These are phyloP conservation scores for Argyresthia albistria DNA, from an alignment of 2,888 invertebrate genomes.

Conservation along the genomic window DNA sequence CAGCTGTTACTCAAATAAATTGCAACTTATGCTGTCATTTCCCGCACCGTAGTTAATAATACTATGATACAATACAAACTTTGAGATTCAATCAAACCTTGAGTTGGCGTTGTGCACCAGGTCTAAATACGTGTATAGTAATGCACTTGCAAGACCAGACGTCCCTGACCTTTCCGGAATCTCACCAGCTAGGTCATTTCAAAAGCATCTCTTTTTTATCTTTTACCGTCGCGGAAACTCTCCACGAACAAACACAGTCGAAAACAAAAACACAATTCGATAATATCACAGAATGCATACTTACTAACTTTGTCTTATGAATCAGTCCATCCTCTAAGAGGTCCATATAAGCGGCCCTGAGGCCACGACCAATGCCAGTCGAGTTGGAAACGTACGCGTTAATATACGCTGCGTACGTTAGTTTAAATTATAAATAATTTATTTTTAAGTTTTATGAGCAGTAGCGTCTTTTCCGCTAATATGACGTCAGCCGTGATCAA, in stretches of 20 bases:
- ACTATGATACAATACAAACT: too few species aligned
- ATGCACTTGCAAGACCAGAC: too few species aligned
- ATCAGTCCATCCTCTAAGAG: conserved; percentile 17
- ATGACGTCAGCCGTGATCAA: conserved; percentile 61
- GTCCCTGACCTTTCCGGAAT: too few species aligned
- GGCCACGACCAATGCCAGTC: conserved; percentile 60
- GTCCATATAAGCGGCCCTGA: conserved; percentile 49
- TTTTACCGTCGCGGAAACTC: background rate
- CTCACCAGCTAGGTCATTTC: too few species aligned
- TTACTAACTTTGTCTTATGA: conserved; percentile 14
- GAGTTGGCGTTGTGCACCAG: too few species aligned
- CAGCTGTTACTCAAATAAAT: too few species aligned
- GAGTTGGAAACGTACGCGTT: conserved; percentile 31
- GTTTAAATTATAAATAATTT: conserved; percentile 21
- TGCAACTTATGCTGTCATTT: too few species aligned
- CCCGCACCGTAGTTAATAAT: too few species aligned
- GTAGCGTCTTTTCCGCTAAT: conserved; percentile 26
- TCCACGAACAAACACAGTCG: too few species aligned
- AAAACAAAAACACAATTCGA: conserved; percentile 10
- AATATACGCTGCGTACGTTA: conserved; percentile 26
- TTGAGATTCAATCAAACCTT: too few species aligned
- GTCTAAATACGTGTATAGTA: too few species aligned
- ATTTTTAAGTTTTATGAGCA: conserved; percentile 21
- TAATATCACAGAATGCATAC: conserved; percentile 18
- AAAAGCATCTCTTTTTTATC: background rate